Conservation (phyloP, 2,797 vertebrate species). For the Argyrosomus regius region DNA sequence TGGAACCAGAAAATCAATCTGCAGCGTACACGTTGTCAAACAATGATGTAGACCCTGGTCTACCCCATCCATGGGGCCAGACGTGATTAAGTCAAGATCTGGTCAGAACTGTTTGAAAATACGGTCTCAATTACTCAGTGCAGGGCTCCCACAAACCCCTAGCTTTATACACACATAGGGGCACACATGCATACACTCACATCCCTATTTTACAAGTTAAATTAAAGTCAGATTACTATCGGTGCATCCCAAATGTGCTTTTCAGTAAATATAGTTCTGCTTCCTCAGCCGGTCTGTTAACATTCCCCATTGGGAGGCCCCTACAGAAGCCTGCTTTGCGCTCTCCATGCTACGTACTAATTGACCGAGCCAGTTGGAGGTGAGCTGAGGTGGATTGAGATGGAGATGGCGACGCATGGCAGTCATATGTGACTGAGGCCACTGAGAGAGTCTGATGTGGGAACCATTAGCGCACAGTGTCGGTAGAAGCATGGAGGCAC, state of each 20-base stretch:
- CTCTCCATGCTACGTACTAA: slow-evolving; percentile 68
- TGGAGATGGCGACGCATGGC: slow-evolving; percentile 70
- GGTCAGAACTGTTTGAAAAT: slow-evolving; percentile 76
- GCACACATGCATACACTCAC: slow-evolving; percentile 61
- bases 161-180: slow-evolving; percentile 48
- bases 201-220: slow-evolving; percentile 73
- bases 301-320: slow-evolving; percentile 66
- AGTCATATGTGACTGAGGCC: slow-evolving; percentile 76
- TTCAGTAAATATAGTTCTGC: slow-evolving; percentile 69
- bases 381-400: slow-evolving; percentile 66
- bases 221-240: slow-evolving; percentile 83
- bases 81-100: slow-evolving; percentile 79
- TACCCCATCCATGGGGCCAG: slow-evolving; percentile 68
- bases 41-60: slow-evolving; percentile 71
- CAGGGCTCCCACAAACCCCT: slow-evolving; percentile 57
- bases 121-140: slow-evolving; percentile 75
- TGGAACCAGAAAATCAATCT: slow-evolving; percentile 76
- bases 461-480: slow-evolving; percentile 69
- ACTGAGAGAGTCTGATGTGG: slow-evolving; percentile 71
- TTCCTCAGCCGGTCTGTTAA: slow-evolving; percentile 68
- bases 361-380: slow-evolving; percentile 67
- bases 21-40: slow-evolving; percentile 70
- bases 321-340: slow-evolving; percentile 66
- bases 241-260: slow-evolving; percentile 67
- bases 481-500: slow-evolving; percentile 56